Base-by-base conservation (phyloP, 2,888 invertebrate species). In the Prosopocoilus inquinatus region DNA sequence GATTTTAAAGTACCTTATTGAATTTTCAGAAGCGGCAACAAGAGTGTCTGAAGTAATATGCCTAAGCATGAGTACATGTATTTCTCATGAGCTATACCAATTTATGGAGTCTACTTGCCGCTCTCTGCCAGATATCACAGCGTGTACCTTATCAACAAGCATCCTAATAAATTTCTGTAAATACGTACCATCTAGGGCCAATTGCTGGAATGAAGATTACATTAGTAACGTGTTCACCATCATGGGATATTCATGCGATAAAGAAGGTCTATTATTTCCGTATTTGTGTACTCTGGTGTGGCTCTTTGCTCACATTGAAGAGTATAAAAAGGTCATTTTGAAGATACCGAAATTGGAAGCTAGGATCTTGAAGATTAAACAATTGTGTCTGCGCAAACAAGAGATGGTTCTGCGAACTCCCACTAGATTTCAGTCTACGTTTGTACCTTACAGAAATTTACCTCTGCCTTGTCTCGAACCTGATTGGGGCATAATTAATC, bases 161-260 rank as follows among this genome's bases (percentile, higher is more conserved):
- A 81, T 89, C 41, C 79, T 90, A 33, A 82, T 89, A 41, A 89
- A 88, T 68, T 75, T 90, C 59, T 81, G 84, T 9, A 83, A 88
- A 54, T 86, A 85, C 64, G 78, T 78, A 48, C 75, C 79, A 47
- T 87, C 87, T 0, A 84, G 81, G 8, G 79, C 80, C 1, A 81
- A 82, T 63, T 83, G 84, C 53, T 87, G 87, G 72, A 72, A 82
- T 80, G 81, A 83, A 62, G 78, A 84, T 35, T 80, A 82, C 47
- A 80, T 88, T 13, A 78, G 82, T 20, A 80, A 81, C 1, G 77
- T 88, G 45, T 74, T 89, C 38, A 85, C 83, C 65, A 81, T 86
- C 69, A 80, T 90, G 80, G 75, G 81, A 71, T 81, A 86, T 52
- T 88, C 84, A 77, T 86, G 86, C 67, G 85, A 84, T 66, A 87